Evolutionary conservation across 1,140 invertebrate genomes (phyloP), one percentile per base, ranked within the genome.

Genomic region (Catajapyx aquilonaris): DNA sequence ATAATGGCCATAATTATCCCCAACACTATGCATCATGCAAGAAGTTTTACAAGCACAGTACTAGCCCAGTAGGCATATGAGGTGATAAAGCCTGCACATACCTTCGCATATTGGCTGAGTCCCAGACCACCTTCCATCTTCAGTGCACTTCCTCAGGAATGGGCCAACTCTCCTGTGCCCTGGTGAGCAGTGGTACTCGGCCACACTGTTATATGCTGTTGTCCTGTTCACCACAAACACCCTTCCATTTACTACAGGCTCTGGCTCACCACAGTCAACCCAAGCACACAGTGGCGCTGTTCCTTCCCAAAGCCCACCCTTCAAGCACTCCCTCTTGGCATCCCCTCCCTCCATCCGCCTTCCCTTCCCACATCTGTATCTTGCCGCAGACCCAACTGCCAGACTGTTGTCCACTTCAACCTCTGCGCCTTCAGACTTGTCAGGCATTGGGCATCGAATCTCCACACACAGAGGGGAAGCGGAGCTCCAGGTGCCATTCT

Each of bases 141-240:
- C 79, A 48, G 75, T 59, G 53, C 83, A 87, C 48, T 81, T 83
- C 34, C 81, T 61, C 2, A 81, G 55, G 52, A 81, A 84, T 3
- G 78, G 74, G 0, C 83, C 83, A 1, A 76, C 68, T 28, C 81
- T 65, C 50, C 80, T 74, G 55, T 68, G 87, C 42, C 80, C 76
- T 5, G 80, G 81, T 36, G 87, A 57, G 50, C 88, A 94, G 44
- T 84, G 76, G 52, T 90, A 93, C 48, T 86, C 79, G 1, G 85
- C 73, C 2, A 73, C 70, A 37, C 78, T 78, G 5, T 74, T 76
- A 48, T 78, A 90, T 4, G 71, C 62, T 0, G 78, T 85, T 0
- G 78, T 76, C 17, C 75, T 73, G 47, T 91, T 88, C 25, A 83
- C 71, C 5, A 85, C 68, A 45, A 86, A 85, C 1, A 85, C 73